phyloP scores from a whole-genome alignment of 2,113 vertebrate genomes.

The Mola mola region DNA sequence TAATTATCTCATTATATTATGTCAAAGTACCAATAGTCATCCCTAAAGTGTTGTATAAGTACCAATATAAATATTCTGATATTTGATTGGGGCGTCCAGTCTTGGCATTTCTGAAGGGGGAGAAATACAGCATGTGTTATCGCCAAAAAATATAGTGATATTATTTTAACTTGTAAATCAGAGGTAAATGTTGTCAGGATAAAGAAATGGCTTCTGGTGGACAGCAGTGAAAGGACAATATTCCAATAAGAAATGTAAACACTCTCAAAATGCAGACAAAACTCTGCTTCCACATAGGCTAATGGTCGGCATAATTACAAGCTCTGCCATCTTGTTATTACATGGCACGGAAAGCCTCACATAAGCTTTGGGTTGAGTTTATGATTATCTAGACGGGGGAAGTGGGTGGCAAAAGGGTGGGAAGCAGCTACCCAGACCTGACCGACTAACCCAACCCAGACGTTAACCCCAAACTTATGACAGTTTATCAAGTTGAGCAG shows the following conservation, averaged over 20 bases:
- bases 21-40: too few relatives aligned
- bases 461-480: slow-evolving; percentile 62
- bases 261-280: slow-evolving; percentile 30
- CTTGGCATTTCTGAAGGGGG: too few relatives aligned
- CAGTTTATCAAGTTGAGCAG: slow-evolving; percentile 50
- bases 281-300: slow-evolving; percentile 26
- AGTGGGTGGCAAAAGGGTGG: slow-evolving; percentile 59
- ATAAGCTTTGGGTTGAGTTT: slow-evolving; percentile 55
- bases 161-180: too few relatives aligned
- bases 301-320: slow-evolving; percentile 63
- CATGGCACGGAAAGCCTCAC: slow-evolving; percentile 47
- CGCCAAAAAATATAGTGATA: too few relatives aligned
- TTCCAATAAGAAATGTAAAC: slow-evolving; percentile 19
- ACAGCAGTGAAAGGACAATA: background rate
- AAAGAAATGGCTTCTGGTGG: background rate
- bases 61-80: too few relatives aligned
- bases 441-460: slow-evolving; percentile 36
- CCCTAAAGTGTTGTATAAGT: too few relatives aligned
- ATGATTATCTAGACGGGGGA: slow-evolving; percentile 47
- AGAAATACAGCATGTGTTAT: too few relatives aligned
- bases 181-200: background rate
- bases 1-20: too few relatives aligned
- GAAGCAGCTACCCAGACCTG: slow-evolving; percentile 23
- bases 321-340: slow-evolving; percentile 30
- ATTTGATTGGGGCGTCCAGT: too few relatives aligned